Evolutionary conservation across 2,797 vertebrate species (phyloP).

Genomic region (Epinephelus malabaricus): DNA sequence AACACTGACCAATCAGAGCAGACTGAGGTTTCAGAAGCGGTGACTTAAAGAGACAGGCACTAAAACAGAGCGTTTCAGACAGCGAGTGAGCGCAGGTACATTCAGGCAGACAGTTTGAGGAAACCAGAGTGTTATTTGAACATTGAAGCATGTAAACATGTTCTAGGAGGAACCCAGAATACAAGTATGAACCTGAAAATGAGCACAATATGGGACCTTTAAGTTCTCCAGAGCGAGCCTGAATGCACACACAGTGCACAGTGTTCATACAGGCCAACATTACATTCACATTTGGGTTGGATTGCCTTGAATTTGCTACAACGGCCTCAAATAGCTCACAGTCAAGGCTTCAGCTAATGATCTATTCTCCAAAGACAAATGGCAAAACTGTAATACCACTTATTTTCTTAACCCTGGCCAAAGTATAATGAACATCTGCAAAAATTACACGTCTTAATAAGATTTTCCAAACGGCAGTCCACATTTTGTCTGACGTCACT

Average conservation of each 20-base stretch:
- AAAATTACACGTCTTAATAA: slow-evolving; percentile 73
- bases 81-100: too few species aligned
- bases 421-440: slow-evolving; percentile 79
- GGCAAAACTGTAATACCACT: slow-evolving; percentile 64
- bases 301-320: slow-evolving; percentile 39
- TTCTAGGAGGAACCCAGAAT: too few species aligned
- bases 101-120: too few species aligned
- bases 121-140: too few species aligned
- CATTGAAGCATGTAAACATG: too few species aligned
- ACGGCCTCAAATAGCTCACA: slow-evolving; percentile 56
- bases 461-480: slow-evolving; percentile 67
- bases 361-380: slow-evolving; percentile 72
- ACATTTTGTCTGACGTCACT: slow-evolving; percentile 56
- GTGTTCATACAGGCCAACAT: slow-evolving; percentile 19
- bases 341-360: slow-evolving; percentile 45
- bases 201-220: too few species aligned
- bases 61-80: too few species aligned
- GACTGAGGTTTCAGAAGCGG: too few species aligned
- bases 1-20: too few species aligned
- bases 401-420: slow-evolving; percentile 74
- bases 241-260: slow-evolving; percentile 19
- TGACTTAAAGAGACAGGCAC: too few species aligned
- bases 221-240: slow-evolving; percentile 5
- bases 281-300: slow-evolving; percentile 61
- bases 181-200: too few species aligned